phyloP scores from a whole-genome alignment of 2,888 invertebrate genomes.

The Agrotis segetum region DNA sequence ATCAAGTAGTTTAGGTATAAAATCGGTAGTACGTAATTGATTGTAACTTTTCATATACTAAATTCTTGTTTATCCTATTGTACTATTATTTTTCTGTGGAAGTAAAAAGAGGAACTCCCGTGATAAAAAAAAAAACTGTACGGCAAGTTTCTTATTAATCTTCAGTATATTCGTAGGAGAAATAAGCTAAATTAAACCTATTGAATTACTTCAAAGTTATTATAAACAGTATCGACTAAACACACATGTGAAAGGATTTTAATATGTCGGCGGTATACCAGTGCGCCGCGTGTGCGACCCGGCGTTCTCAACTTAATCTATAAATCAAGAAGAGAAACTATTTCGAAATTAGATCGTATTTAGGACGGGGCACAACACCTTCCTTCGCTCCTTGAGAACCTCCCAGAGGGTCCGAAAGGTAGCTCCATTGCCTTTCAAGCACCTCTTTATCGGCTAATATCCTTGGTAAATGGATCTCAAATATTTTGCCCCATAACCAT shows the following conservation, averaged over 20 bases:
- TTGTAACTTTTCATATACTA: neutral
- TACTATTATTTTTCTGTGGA: neutral
- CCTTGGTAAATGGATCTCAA: slow-evolving; percentile 88
- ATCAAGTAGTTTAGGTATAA: slow-evolving; percentile 32
- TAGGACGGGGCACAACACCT: slow-evolving; percentile 89
- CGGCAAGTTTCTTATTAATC: neutral
- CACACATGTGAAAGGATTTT: slow-evolving; percentile 79
- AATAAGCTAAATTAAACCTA: no score
- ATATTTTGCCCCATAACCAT: slow-evolving; percentile 87
- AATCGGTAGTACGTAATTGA: neutral
- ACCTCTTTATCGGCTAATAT: slow-evolving; percentile 91
- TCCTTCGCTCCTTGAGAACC: slow-evolving; percentile 85
- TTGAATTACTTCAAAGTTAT: slow-evolving; percentile 1
- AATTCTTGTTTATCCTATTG: no score
- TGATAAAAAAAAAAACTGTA: neutral
- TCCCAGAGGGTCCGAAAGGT: slow-evolving; percentile 88
- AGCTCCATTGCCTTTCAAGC: slow-evolving; percentile 88
- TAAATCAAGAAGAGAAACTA: slow-evolving; percentile 92
- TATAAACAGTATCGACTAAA: slow-evolving; percentile 61
- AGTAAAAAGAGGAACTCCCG: neutral
- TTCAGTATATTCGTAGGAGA: no score
- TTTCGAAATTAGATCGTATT: slow-evolving; percentile 91
- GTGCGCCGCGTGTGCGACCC: slow-evolving; percentile 83
- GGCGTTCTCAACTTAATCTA: slow-evolving; percentile 87
- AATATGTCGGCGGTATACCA: slow-evolving; percentile 83